Evolutionary conservation across 1,140 invertebrate species (phyloP), one percentile per base, ranked within the genome.

Genomic region (Heliconius eleuchia): DNA sequence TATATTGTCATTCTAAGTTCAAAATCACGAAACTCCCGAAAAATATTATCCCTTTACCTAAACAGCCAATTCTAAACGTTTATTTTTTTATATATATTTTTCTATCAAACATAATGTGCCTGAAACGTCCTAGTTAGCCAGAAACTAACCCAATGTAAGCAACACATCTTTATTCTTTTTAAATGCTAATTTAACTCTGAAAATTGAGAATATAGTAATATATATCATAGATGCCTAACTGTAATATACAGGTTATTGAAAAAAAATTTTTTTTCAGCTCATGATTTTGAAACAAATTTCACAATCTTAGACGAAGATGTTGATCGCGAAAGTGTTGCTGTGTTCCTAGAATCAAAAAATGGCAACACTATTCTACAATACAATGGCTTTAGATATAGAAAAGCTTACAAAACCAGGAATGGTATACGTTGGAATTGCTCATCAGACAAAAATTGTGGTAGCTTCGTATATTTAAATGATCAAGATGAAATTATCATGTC

Each of bases 401-500:
- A 88, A 77, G 81, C 80, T 13, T 88, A 90, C 27, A 88, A 79
- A 60, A 82, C 85, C 1, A 89, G 85, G 60, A 78, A 80, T 37
- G 92, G 91, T 4, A 82, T 79, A 1, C 83, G 90, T 30, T 93
- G 92, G 92, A 82, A 80, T 5, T 93, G 91, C 30, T 87, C 87
- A 8, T 66, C 82, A 5, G 82, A 86, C 11, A 89, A 87, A 39
- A 76, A 83, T 6, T 92, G 92, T 71, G 18, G 76, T 0, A 87
- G 86, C 7, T 92, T 86, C 60, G 77, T 93, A 1, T 88, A 85
- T 71, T 66, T 92, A 1, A 91, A 87, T 39, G 84, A 87, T 57
- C 37, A 89, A 18, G 82, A 90, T 77, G 90, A 93, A 76, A 89
- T 93, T 18, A 82, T 90, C 34, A 86, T 87, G 77, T 82, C 83